Conservation (phyloP, 2,797 vertebrate genomes). For the Falco cherrug region DNA sequence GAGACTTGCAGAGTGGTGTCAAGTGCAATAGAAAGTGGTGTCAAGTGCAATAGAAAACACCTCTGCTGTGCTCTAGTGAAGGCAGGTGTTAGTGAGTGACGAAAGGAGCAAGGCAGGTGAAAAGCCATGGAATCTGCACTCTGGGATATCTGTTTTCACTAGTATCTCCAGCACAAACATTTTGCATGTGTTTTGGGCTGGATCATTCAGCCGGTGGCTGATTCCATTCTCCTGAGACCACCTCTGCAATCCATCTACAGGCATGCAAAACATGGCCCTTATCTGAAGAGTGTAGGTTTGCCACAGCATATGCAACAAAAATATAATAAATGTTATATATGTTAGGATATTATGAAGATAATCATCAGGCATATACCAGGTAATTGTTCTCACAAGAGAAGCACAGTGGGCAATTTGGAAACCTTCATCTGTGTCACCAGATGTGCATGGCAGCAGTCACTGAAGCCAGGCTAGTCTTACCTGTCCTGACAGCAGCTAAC, state of each 20-base stretch:
- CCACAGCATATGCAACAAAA: not conserved
- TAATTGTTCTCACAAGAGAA: not conserved
- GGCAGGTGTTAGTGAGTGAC: not conserved
- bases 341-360: not conserved
- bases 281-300: not conserved
- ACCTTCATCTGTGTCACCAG: not conserved
- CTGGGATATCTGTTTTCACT: not conserved
- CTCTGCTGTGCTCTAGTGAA: not conserved
- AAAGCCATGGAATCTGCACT: not conserved
- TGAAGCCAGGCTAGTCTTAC: not conserved
- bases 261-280: not conserved
- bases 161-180: not conserved
- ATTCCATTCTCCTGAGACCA: not conserved
- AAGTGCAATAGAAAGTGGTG: not conserved
- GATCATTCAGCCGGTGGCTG: not conserved
- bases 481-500: not conserved
- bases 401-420: not conserved
- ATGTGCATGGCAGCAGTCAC: not conserved
- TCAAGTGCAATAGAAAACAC: not conserved
- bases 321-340: no score
- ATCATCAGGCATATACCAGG: not conserved
- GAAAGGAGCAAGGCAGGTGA: not conserved
- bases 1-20: not conserved
- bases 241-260: not conserved
- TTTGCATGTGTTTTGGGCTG: not conserved